Base-by-base conservation (phyloP, 2,797 vertebrate species). In the Alfaro cultratus region DNA sequence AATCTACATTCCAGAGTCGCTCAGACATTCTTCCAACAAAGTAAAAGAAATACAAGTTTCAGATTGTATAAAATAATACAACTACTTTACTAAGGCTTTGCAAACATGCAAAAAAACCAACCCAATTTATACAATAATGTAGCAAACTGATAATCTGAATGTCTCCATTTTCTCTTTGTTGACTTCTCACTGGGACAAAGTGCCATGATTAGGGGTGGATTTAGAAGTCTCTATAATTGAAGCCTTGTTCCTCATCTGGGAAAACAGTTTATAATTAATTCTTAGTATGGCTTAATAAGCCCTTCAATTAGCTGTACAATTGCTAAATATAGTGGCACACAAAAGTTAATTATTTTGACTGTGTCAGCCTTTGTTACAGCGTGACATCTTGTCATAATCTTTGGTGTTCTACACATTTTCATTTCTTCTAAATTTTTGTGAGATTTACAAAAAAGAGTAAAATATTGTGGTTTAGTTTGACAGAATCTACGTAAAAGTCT, bases 191-290 rank as follows among this genome's bases (percentile, higher is more conserved):
- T 78, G 80, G 43, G 67, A 72, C 77, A 85, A 88, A 91, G 83
- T 89, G 81, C 81, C 80, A 74, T 68, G 73, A 92, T 92, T 89
- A 91, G 36, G 68, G 80, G 3, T 23, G 76, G 79, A 87, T 90
- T 93, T 85, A 85, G 71, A 85, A 91, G 85, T 84, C 79, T 86
- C 77, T 88, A 78, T 87, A 91, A 91, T 91, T 88, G 80, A 83
- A 84, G 36, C 57, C 23, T 11, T 46, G 83, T 77, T 87, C 77
- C 81, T 88, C 87, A 87, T 86, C 62, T 75, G 75, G 74, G 87
- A 80, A 74, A 89, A 90, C 45, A 83, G 53, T 87, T 91, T 75
- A 78, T 91, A 90, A 91, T 94, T 90, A 89, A 92, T 92, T 92
- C 77, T 87, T 64, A 90, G 90, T 90, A 84, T 83, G 85, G 92